Percentiles rank a stretch among this genome's conserved stretches.
Conservation (phyloP, 2,888 invertebrate species). For the Tanytarsus gracilentus region DNA sequence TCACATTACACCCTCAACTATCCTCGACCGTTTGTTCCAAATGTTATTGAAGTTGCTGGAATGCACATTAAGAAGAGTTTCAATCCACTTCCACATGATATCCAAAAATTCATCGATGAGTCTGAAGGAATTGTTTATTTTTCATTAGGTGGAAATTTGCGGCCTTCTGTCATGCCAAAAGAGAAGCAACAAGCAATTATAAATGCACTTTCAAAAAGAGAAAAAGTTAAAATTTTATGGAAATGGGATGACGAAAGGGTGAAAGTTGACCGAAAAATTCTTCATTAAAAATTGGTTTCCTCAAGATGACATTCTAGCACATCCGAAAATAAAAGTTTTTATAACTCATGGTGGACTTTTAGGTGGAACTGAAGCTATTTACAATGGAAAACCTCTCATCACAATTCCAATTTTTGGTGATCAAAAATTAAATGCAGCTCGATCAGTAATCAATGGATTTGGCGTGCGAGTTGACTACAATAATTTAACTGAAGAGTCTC, state of each 20-base stretch:
- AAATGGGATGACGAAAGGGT: slow-evolving; percentile 31
- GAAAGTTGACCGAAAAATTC: slow-evolving; percentile 34
- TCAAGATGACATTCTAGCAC: slow-evolving; percentile 41
- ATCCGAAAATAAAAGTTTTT: slow-evolving; percentile 44
- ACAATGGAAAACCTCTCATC: slow-evolving; percentile 42
- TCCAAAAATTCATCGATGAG: neutral
- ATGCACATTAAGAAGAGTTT: slow-evolving; percentile 1
- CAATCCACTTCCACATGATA: neutral
- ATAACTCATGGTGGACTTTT: slow-evolving; percentile 49
- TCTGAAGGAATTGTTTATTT: neutral
- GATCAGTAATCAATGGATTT: slow-evolving; percentile 35
- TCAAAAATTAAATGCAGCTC: slow-evolving; percentile 38
- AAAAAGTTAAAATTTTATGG: slow-evolving; percentile 33
- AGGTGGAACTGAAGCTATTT: slow-evolving; percentile 44
- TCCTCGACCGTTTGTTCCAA: neutral
- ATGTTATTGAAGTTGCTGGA: slow-evolving; percentile 16
- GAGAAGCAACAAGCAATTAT: slow-evolving; percentile 9
- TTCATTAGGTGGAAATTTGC: slow-evolving; percentile 23
- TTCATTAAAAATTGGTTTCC: slow-evolving; percentile 40
- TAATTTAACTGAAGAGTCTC: slow-evolving; percentile 34
- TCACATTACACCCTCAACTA: slow-evolving; percentile 39
- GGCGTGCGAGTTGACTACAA: slow-evolving; percentile 35
- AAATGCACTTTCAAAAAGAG: slow-evolving; percentile 6
- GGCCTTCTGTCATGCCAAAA: neutral
- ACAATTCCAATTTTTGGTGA: slow-evolving; percentile 42